Base-by-base conservation (phyloP, 1,140 invertebrate species). In the Drosophila insularis region DNA sequence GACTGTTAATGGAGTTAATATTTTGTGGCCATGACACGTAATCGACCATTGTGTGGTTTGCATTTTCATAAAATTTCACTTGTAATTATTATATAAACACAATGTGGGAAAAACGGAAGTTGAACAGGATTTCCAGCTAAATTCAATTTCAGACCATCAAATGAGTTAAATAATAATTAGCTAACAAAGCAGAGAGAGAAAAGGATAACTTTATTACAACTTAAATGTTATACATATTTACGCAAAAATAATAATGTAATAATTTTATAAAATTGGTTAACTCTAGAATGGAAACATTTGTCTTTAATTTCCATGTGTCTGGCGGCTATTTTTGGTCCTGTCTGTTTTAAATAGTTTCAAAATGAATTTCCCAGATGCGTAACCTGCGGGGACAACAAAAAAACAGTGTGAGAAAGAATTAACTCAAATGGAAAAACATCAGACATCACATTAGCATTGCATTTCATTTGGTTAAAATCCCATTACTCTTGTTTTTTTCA, bases 81-180 rank as follows among this genome's bases (percentile, higher is more conserved):
- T n/a, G 40, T 19, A 46, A 11, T 50, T 46, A 46, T 17, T 46
- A 17, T 17, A 17, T 19, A 8, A 19, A 35, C 19, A 46, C 8
- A 35, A 10, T 35, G 1, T 32, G 37, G 27, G 7, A 19, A 11
- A 19, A 50, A 50, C 43, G 43, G 43, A 50, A 21, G 17, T 21
- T 50, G 2, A 21, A 50, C 17, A 21, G 17, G 55, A 40, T 14
- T 63, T 17, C 21, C 11, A 43, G 27, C 17, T 19, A 8, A 50
- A 43, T 37, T 61, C n/a, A 21, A 50, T 55, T 86, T 61, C 58
- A 79, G 82, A 75, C 79, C 79, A 89, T 82, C 70, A 89, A 87
- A 89, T 80, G 76, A 79, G 77, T 87, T 89, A 74, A 89, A 84
- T 74, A 89, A 84, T 87, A 87, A 87, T 87, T 87, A 87, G 74